Percentiles rank a stretch among this genome's conserved stretches.
phyloP scores from a whole-genome alignment of 2,113 vertebrate species.

The Arenaria interpres region DNA sequence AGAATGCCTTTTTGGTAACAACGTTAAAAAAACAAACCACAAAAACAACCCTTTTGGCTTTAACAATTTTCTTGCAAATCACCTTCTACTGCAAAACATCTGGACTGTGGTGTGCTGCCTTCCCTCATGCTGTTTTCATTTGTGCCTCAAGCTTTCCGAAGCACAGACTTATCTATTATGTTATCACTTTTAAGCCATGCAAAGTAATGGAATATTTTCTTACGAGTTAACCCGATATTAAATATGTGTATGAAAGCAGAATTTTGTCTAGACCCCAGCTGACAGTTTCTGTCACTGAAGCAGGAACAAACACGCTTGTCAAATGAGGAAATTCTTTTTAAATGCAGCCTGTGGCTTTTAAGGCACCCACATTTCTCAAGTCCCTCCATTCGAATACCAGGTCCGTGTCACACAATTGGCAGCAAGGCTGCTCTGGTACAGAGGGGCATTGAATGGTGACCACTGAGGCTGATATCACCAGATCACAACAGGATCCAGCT shows the following conservation, averaged over 20 bases:
- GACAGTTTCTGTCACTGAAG: background rate
- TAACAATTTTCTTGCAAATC: background rate
- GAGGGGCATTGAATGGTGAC: background rate
- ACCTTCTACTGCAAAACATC: slow-evolving; percentile 9
- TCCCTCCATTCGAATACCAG: background rate
- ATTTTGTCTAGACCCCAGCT: background rate
- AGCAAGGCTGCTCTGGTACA: background rate
- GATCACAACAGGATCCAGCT: background rate
- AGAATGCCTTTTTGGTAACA: background rate
- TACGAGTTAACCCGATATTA: background rate
- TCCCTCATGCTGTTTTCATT: slow-evolving; percentile 19
- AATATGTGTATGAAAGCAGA: background rate
- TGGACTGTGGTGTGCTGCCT: background rate
- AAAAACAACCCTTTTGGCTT: background rate
- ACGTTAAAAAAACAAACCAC: background rate
- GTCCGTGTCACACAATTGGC: background rate
- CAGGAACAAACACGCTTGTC: background rate
- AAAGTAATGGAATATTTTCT: background rate
- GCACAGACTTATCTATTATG: background rate
- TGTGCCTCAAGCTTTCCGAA: slow-evolving; percentile 20
- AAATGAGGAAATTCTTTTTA: background rate
- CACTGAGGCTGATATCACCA: background rate
- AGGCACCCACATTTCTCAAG: background rate
- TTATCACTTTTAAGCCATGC: background rate
- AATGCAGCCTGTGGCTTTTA: background rate